Conservation (phyloP, 2,888 invertebrate species). For the Dexiosoma caninum region DNA sequence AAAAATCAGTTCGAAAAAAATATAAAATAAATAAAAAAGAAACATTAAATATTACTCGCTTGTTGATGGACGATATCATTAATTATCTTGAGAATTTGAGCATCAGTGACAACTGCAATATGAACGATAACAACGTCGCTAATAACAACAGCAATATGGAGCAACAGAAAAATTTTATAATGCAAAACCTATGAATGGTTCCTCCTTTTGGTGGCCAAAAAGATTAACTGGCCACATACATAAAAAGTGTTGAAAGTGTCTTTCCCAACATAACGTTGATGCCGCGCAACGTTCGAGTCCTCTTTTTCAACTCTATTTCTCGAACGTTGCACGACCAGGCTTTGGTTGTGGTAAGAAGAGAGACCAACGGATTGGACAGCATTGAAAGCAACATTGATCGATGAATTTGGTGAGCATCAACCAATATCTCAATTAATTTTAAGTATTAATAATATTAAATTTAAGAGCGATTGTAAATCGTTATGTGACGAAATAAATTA, state of each 20-base stretch:
- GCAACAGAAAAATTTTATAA: background rate
- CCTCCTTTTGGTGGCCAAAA: background rate
- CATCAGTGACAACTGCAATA: background rate
- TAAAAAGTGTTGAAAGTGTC: background rate
- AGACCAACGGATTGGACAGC: background rate
- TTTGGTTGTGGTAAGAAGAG: background rate
- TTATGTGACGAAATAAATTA: background rate
- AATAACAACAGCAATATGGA: background rate
- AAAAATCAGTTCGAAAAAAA: too few species aligned
- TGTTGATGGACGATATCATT: background rate
- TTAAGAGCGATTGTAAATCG: background rate
- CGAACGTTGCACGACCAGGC: too few species aligned
- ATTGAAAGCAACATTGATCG: background rate
- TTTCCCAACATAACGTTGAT: background rate
- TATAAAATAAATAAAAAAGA: background rate
- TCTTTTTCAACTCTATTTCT: too few species aligned
- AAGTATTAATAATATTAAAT: background rate
- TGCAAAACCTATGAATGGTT: background rate
- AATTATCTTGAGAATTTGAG: background rate
- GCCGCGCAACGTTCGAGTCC: too few species aligned
- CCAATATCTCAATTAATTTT: conserved; percentile 7
- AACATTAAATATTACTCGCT: background rate
- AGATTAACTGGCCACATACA: background rate
- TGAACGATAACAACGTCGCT: too few species aligned
- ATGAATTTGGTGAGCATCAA: conserved; percentile 13